Conservation (phyloP, 2,113 vertebrate genomes). For the Pollimyrus isidori region DNA sequence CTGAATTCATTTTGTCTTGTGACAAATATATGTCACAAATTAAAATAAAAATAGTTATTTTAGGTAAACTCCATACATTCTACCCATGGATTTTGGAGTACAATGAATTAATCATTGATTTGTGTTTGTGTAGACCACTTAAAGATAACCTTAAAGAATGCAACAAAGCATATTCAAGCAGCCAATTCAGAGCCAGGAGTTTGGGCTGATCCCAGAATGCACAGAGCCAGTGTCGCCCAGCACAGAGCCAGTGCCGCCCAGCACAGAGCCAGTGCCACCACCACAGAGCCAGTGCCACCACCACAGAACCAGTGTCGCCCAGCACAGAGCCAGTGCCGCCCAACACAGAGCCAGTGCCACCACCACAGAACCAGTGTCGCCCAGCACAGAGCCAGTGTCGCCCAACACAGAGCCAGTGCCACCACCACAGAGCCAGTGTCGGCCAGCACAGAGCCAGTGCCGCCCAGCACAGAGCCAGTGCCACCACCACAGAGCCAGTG, state of each 20-base stretch:
- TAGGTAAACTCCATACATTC: not conserved
- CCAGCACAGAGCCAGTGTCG: too few species aligned
- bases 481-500: too few species aligned
- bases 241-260: not conserved
- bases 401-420: too few species aligned
- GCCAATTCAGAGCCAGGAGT: not conserved
- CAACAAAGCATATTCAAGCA: not conserved
- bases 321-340: too few species aligned
- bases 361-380: too few species aligned
- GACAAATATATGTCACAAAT: not conserved
- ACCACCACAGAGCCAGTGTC: too few species aligned
- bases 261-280: too few species aligned
- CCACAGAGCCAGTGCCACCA: too few species aligned
- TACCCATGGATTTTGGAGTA: not conserved
- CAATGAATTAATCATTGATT: not conserved
- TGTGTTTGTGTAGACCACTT: not conserved
- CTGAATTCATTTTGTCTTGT: conserved; percentile 40
- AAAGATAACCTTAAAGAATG: not conserved
- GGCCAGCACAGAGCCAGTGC: too few species aligned
- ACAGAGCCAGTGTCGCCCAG: not conserved
- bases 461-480: too few species aligned
- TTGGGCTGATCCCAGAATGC: not conserved
- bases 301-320: too few species aligned
- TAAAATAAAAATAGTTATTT: not conserved
- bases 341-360: too few species aligned